Base-by-base conservation (phyloP, 2,888 invertebrate species). In the Agonopterix subpropinquella region DNA sequence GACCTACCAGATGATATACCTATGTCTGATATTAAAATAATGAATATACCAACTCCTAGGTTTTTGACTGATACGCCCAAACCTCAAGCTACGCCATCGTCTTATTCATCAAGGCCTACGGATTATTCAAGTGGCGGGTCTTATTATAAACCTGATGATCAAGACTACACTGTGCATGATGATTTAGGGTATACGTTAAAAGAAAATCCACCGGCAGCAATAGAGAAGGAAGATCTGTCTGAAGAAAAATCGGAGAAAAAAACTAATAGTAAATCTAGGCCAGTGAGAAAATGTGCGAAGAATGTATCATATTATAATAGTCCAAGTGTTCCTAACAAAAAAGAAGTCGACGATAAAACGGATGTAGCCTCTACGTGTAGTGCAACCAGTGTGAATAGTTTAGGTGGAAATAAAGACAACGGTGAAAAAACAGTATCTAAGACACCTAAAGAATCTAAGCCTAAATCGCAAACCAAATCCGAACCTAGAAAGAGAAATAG, bases 41-140 rank as follows among this genome's bases (percentile, higher is more conserved):
- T 84, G 64, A 90, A 84, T 53, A 82, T 91, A 53, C 88, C 89
- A 3, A 91, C 92, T 1, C 91, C 91, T 7, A 79, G 81, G 52
- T 85, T 91, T 65, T 85, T 91, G 11, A 84, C 89, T 56, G 76
- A 75, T 39, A 77, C 84, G n/a, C 81, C 78, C 62, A 65, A 62
- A 8, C 51, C 59, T 0, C 67, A 73, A 50, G 70, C 79, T 35
- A 89, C 89, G 1, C 88, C 88, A 10, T 80, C 81, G 0, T 80
- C 86, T 2, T 88, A 83, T 62, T 78, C 80, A 9, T 86, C 86
- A 28, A 74, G 88, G 5, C 85, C 83, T 41, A 91, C 91, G 1
- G 91, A 91, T 58, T 91, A 91, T 69, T 91, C 91, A 8, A 91
- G 91, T 49, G 86, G 91, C 4, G 89, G 91, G 2, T 91, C 91